These are phyloP conservation scores for Chelonoidis abingdonii DNA, from an alignment of 2,113 vertebrate species.

Conservation along the genomic window DNA sequence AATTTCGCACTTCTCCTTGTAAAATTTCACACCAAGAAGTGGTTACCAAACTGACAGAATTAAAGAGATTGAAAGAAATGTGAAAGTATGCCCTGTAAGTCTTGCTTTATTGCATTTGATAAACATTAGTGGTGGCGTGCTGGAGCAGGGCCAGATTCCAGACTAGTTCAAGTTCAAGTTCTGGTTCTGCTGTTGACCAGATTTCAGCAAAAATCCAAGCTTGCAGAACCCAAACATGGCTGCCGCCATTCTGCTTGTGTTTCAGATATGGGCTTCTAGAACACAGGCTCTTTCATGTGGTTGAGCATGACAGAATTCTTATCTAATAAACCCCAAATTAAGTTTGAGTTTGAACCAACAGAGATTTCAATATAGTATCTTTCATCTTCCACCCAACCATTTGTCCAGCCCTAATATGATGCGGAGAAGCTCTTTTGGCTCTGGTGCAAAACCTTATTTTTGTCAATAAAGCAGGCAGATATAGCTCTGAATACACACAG, in stretches of 20 bases:
- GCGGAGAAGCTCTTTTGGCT: background rate
- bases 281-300: background rate
- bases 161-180: background rate
- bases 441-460: background rate
- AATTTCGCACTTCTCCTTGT: rapidly evolving
- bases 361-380: background rate
- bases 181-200: background rate
- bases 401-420: background rate
- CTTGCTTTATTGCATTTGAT: background rate
- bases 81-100: background rate
- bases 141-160: background rate
- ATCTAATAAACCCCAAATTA: background rate
- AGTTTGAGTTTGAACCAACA: background rate
- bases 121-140: background rate
- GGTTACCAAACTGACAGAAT: background rate
- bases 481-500: background rate
- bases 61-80: background rate
- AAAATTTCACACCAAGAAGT: rapidly evolving
- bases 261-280: background rate
- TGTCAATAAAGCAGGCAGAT: background rate
- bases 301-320: background rate
- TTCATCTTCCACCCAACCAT: background rate
- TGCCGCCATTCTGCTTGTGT: background rate
- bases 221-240: background rate
- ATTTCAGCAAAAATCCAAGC: background rate